Evolutionary conservation across 2,797 vertebrate species (phyloP).

Genomic region (Pipistrellus nathusii): DNA sequence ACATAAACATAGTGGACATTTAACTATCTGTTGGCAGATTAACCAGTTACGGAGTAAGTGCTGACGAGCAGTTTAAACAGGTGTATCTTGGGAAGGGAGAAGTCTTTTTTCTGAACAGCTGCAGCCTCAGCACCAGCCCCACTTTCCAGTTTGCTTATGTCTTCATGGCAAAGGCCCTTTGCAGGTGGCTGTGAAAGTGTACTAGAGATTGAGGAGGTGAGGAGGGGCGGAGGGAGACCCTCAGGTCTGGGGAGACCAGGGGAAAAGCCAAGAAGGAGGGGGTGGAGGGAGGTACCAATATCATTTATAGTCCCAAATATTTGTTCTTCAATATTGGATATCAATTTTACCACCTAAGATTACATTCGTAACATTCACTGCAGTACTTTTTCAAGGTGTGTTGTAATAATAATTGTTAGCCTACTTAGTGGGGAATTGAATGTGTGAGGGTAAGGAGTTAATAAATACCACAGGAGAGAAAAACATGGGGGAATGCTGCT

Average conservation of each 20-base stretch:
- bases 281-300: background rate
- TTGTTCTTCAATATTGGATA: background rate
- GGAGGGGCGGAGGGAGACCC: background rate
- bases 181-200: background rate
- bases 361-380: background rate
- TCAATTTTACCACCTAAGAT: background rate
- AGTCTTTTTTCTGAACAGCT: background rate
- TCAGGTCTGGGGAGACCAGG: background rate
- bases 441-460: background rate
- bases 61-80: background rate
- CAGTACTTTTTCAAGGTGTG: background rate
- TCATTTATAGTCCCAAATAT: background rate
- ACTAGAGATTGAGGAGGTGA: background rate
- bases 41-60: background rate
- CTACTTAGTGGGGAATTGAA: background rate
- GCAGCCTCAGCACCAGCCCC: background rate
- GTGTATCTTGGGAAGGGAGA: background rate
- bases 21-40: background rate
- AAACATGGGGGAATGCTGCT: background rate
- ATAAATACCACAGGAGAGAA: background rate
- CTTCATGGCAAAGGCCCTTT: background rate
- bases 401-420: background rate
- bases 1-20: conserved; percentile 11
- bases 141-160: background rate
- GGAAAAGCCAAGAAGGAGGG: background rate